These are phyloP conservation scores for Cirrhinus molitorella DNA, from an alignment of 2,797 vertebrate genomes.

Conservation along the genomic window DNA sequence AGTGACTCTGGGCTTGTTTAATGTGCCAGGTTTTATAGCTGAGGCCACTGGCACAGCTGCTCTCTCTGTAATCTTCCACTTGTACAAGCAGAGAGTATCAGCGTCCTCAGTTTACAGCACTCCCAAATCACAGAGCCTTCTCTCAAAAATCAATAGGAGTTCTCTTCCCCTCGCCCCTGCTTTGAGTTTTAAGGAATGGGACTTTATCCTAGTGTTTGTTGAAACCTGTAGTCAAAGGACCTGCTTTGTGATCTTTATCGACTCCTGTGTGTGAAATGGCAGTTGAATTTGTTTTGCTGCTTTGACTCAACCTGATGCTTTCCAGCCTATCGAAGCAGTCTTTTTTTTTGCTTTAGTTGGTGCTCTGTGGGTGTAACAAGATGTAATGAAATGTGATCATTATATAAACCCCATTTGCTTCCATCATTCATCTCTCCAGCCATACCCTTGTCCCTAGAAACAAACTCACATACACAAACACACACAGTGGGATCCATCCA, in stretches of 20 bases:
- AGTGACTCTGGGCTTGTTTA: constrained; percentile 46
- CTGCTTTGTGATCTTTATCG: constrained; percentile 6
- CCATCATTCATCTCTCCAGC: constrained; percentile 49
- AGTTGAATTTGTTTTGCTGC: constrained; percentile 67
- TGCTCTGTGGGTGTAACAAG: constrained; percentile 73
- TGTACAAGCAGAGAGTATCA: constrained; percentile 71
- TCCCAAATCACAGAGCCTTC: constrained; percentile 67
- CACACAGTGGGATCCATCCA: constrained; percentile 63
- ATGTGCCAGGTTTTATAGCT: constrained; percentile 64
- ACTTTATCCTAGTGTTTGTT: neutral
- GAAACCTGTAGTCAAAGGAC: neutral
- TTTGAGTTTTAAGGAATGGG: constrained; percentile 22
- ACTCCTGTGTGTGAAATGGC: neutral
- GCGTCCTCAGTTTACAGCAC: constrained; percentile 70
- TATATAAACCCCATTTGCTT: constrained; percentile 76
- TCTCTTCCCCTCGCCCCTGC: neutral
- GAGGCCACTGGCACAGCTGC: constrained; percentile 60
- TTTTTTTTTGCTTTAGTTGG: constrained; percentile 75
- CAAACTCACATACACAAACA: neutral
- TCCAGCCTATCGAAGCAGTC: constrained; percentile 72
- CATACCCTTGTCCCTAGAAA: constrained; percentile 7
- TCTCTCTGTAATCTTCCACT: constrained; percentile 67
- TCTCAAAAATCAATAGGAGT: constrained; percentile 68
- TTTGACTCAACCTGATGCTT: constrained; percentile 64
- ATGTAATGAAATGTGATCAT: constrained; percentile 76